These are phyloP conservation scores for Gulo gulo DNA, from an alignment of 2,113 vertebrate species.

Conservation along the genomic window DNA sequence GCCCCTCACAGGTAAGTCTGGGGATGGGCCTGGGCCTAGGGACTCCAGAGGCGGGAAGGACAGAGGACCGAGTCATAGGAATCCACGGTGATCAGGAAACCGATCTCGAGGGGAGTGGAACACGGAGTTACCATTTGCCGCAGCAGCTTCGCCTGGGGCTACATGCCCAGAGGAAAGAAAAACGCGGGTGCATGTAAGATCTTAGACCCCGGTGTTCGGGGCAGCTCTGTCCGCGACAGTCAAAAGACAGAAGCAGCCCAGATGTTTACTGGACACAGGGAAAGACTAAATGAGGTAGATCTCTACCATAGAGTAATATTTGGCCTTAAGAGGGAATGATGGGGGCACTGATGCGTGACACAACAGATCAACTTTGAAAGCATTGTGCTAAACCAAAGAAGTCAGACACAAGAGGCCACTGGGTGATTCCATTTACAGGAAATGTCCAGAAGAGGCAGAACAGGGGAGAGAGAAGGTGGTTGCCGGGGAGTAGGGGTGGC, in stretches of 20 bases:
- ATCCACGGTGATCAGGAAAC: rapidly evolving
- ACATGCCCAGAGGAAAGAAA: background rate
- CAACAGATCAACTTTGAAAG: background rate
- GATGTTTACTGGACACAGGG: background rate
- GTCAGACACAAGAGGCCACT: background rate
- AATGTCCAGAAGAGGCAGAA: background rate
- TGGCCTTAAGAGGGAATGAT: background rate
- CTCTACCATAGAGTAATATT: background rate
- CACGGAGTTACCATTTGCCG: background rate
- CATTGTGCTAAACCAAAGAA: background rate
- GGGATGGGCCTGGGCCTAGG: background rate
- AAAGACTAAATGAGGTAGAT: background rate
- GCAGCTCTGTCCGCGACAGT: background rate
- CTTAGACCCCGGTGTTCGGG: rapidly evolving
- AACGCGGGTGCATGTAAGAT: rapidly evolving
- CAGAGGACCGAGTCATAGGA: background rate
- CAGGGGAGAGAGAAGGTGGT: background rate
- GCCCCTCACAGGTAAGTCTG: slow-evolving; percentile 86
- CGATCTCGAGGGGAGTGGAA: background rate
- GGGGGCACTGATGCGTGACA: background rate
- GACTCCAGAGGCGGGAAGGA: background rate
- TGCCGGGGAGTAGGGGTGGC: background rate
- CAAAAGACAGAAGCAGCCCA: background rate
- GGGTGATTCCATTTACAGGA: rapidly evolving
- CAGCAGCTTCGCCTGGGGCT: background rate